Evolutionary conservation across 2,888 invertebrate genomes (phyloP), one percentile per base, ranked within the genome.

Genomic region (Plagodis dolabraria): DNA sequence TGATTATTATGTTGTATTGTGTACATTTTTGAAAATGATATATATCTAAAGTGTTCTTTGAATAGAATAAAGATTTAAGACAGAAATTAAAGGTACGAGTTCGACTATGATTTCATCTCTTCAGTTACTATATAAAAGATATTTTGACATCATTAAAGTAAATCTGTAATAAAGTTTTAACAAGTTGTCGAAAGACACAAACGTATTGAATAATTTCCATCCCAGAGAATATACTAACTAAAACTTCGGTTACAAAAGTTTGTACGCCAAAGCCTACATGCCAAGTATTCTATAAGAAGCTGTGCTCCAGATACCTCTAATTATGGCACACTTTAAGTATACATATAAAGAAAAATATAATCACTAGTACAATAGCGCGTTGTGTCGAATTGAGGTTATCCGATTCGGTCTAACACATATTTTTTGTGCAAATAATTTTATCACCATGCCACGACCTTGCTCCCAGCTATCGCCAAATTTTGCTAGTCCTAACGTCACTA

Each of bases 381-480:
- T 91, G 88, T 91, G 73, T 79, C 71, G 76, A 84, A 91, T 84
- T 86, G 90, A 92, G 92, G 92, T 92, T 92, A 92, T 90, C 91
- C 92, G 83, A 80, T 80, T 80, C 81, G 82, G 78, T 88, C 87
- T 90, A 88, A 87, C 88, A 87, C 83, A 86, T 86, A 9, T 87
- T 89, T 88, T 92, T 87, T 83, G 89, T 89, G 90, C 89, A 92
- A 92, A 92, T 91, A 92, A 85, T 87, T 87, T 91, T 91, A 92
- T 92, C 91, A 84, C 74, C 77, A 79, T 80, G 83, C 76, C 80
- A 72, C 89, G 91, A 90, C 92, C 92, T 92, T 91, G 92, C 89
- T 89, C 89, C 88, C 85, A 83, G 87, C 86, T 90, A 91, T 91
- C 91, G 82, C 87, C 86, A 74, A 90, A 89, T 86, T 89, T 84